Conservation (phyloP, 2,113 vertebrate species). For the Takifugu bimaculatus region DNA sequence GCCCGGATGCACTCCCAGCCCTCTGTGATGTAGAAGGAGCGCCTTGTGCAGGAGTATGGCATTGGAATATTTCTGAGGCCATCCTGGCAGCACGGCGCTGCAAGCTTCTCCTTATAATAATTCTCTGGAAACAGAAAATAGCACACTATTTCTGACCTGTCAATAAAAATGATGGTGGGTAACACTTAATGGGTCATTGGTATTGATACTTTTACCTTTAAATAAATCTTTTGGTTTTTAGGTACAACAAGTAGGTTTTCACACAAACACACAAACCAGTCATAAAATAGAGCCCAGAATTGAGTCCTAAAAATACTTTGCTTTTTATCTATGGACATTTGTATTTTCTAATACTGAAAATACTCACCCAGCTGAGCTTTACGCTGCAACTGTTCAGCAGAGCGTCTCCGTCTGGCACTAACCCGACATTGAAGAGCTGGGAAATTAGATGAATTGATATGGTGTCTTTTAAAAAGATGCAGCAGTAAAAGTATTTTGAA, state of each 20-base stretch:
- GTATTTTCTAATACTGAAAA: no score
- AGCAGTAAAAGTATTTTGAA: no score
- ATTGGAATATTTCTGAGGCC: conserved; percentile 85
- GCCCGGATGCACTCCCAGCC: conserved; percentile 70
- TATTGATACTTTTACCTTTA: no score
- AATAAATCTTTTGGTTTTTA: no score
- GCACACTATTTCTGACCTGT: not conserved
- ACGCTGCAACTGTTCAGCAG: conserved; percentile 53
- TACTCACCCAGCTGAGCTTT: conserved; percentile 62
- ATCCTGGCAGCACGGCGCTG: conserved; percentile 77
- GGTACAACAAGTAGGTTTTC: no score
- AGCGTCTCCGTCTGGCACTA: conserved; percentile 62
- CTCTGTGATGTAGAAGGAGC: conserved; percentile 77
- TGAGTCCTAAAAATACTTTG: no score
- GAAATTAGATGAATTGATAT: not conserved
- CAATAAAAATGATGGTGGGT: no score
- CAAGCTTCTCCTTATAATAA: conserved; percentile 63
- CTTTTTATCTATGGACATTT: no score
- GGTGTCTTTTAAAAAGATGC: not conserved
- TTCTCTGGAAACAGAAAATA: conserved; percentile 60
- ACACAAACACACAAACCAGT: no score
- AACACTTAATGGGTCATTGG: no score
- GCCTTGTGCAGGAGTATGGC: conserved; percentile 75
- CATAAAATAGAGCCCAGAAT: no score
- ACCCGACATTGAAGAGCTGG: conserved; percentile 53